Evolutionary conservation across 2,113 vertebrate species (phyloP), one percentile per base, ranked within the genome.

Genomic region (Isurus oxyrinchus): DNA sequence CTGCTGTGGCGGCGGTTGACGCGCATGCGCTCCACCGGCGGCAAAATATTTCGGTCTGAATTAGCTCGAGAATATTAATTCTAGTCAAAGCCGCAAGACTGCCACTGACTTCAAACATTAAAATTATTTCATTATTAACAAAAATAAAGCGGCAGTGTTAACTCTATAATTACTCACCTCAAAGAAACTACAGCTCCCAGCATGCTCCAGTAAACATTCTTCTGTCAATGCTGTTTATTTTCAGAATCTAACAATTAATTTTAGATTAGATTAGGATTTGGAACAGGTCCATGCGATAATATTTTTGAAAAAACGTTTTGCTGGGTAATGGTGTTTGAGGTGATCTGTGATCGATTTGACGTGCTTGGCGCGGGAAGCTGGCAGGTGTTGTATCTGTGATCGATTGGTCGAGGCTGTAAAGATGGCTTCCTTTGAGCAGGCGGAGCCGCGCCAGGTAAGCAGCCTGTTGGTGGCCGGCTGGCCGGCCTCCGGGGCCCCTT

Each of bases 381-480:
- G 16, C 59, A 31, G 16, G 59, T 63, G 59, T 0, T 63, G 59
- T 0, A 13, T 59, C n/a, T 21, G 44, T 25, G 96, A 94, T 98
- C 96, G 97, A 97, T 96, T 98, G 97, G 96, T 88, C 96, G 94
- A 97, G 98, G 96, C 98, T 98, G 96, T 79, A 8, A 98, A 98
- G 96, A 98, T 98, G 98, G 98, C 98, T 97, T 98, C 98, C 96
- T 98, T 98, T 87, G 98, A 98, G 97, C 97, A 98, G 97, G 97
- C 97, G 96, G 98, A 97, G 96, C 97, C 97, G 96, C 97, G 97
- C 96, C 98, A 98, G 98, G 98, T 98, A 95, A 97, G 96, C 10
- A 35, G 31, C 72, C 66, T 16, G 0, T 16, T 16, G 66, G 66
- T 19, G 2, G 66, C 2, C 66, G 44, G 44, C 57, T 3, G 57